Base-by-base conservation (phyloP, 1,140 invertebrate species). In the Aleiodes sp. region DNA sequence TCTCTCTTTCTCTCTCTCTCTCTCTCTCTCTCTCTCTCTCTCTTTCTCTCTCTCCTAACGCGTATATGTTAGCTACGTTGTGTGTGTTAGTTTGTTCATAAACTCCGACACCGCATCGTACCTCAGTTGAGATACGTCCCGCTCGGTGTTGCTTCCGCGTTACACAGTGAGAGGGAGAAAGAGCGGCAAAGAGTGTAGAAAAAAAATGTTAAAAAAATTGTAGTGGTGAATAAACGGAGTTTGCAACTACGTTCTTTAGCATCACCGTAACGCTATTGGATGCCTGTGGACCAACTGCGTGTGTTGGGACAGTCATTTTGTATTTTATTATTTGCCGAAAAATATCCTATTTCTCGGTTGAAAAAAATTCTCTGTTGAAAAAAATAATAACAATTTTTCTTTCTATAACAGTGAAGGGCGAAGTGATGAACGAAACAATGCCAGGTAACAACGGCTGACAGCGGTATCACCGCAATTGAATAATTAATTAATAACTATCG, bases 51-150 rank as follows among this genome's bases (percentile, higher is more conserved):
- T n/a, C n/a, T n/a, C n/a, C n/a, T n/a, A n/a, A 21, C 46, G 46
- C 26, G 46, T 21, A 21, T 52, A 52, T 24, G 21, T 52, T 39
- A 56, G 63, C 33, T 52, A 29, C 4, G 56, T 16, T 7, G 28
- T 10, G 9, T 10, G 12, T 56, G 37, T 12, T 46, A 24, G 43
- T 26, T 65, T 65, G 21, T 65, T 46, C 37, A 64, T 12, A 31
- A 35, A 35, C 33, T 2, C 9, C 19, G 31, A 41, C 24, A 24
- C 21, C 12, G 16, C 64, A 65, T 33, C 43, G 64, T 56, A 65
- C 14, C 61, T 70, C 61, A 70, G 68, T 70, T 63, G 61, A 70
- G 68, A 70, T 70, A n/a, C 52, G 33, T 65, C 46, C 28, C 37
- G 37, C 35, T 26, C n/a, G n/a, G 37, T 43, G 29, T 28, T 52